Conservation (phyloP, 2,888 invertebrate genomes). For the Junonia oenone region DNA sequence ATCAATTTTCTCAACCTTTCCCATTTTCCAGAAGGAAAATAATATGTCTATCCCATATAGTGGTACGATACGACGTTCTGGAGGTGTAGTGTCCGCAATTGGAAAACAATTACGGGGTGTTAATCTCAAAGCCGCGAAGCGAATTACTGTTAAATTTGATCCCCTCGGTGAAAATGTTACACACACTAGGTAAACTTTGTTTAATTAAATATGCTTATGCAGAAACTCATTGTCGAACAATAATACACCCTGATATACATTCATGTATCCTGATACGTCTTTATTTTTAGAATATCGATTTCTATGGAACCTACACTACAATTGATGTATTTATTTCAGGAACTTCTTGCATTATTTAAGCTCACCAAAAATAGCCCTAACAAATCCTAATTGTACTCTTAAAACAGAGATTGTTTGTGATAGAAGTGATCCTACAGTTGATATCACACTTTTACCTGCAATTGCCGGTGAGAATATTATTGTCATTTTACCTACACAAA, state of each 20-base stretch:
- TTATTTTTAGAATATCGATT: background rate
- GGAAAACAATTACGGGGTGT: conserved; percentile 84
- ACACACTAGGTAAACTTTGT: conserved; percentile 76
- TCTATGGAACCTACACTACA: background rate
- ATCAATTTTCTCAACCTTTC: conserved; percentile 14
- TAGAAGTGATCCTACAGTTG: conserved; percentile 86
- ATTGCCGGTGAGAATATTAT: conserved; percentile 67
- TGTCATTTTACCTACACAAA: conserved; percentile 14
- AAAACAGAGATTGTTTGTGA: conserved; percentile 90
- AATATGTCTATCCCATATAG: conserved; percentile 87
- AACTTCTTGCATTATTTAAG: conserved; percentile 32
- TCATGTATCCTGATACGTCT: background rate
- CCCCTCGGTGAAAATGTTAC: conserved; percentile 87
- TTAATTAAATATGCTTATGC: background rate
- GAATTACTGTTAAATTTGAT: conserved; percentile 89
- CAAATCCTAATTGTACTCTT: conserved; percentile 86
- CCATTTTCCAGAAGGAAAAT: conserved; percentile 28
- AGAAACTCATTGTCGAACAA: background rate
- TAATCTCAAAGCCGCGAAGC: conserved; percentile 88
- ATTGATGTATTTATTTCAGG: conserved; percentile 14
- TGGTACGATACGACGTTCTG: conserved; percentile 83
- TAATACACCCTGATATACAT: background rate
- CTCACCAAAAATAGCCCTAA: conserved; percentile 81
- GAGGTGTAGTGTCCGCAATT: conserved; percentile 86
- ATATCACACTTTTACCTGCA: conserved; percentile 71